Conservation (phyloP, 2,888 invertebrate species). For the Spilosoma lubricipeda region DNA sequence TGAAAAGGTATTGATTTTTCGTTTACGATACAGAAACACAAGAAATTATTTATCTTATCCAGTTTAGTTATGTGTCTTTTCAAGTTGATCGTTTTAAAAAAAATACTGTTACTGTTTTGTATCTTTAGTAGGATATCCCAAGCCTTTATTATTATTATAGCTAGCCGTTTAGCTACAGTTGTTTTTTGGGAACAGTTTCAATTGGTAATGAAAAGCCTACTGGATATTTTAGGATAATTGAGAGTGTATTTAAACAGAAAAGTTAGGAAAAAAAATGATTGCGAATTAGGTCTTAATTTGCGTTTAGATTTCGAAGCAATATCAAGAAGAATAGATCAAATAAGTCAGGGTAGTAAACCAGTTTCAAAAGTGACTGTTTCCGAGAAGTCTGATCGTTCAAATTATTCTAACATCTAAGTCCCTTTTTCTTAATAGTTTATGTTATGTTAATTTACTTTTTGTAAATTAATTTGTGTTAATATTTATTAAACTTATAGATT, state of each 20-base stretch:
- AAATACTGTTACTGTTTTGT: neutral
- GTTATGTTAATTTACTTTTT: neutral
- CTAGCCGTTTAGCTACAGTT: neutral
- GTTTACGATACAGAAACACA: neutral
- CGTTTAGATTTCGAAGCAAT: no score
- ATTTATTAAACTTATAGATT: no score
- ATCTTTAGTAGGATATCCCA: neutral
- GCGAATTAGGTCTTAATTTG: no score
- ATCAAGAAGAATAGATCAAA: neutral
- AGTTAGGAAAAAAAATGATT: neutral
- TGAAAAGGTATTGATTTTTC: neutral
- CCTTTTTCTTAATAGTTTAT: neutral
- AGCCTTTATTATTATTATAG: neutral
- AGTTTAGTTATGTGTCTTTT: neutral
- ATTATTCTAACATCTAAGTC: neutral
- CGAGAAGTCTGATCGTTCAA: neutral
- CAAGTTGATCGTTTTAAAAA: neutral
- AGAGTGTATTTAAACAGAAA: neutral
- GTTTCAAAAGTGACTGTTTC: neutral
- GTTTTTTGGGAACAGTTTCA: neutral
- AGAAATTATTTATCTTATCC: neutral
- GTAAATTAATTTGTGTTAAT: no score
- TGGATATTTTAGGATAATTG: neutral
- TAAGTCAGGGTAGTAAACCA: neutral
- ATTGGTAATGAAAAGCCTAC: no score